phyloP scores from a whole-genome alignment of 2,113 vertebrate species.

The Oncorhynchus kisutch region DNA sequence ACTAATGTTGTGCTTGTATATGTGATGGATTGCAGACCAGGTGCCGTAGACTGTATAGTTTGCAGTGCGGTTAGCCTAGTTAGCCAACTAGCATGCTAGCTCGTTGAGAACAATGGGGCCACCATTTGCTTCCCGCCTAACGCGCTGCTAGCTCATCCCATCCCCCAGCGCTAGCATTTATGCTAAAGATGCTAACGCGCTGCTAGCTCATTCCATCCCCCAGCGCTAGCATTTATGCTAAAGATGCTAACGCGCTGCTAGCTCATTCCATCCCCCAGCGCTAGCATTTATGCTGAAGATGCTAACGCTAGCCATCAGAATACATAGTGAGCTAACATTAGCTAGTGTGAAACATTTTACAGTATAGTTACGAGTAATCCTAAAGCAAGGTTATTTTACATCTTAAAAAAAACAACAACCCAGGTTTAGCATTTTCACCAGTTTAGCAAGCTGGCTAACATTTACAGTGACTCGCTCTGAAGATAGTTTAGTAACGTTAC shows the following conservation, averaged over 20 bases:
- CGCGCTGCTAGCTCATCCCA: conserved; percentile 10
- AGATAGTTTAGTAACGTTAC: no score
- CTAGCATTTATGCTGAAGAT: conserved; percentile 5
- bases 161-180: no score
- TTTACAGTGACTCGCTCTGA: no score
- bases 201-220: no score
- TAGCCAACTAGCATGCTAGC: conserved; percentile 48
- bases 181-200: conserved; percentile 46
- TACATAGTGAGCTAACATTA: neutral
- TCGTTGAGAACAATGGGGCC: conserved; percentile 69
- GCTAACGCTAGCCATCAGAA: neutral
- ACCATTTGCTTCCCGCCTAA: conserved; percentile 78
- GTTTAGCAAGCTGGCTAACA: no score
- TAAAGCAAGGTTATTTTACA: no score
- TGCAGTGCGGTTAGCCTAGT: neutral
- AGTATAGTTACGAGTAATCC: no score
- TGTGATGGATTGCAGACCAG: neutral
- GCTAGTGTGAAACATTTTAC: neutral
- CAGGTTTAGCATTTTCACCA: no score
- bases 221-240: no score
- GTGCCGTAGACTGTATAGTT: neutral
- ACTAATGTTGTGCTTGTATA: neutral
- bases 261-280: conserved; percentile 41
- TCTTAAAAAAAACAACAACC: no score
- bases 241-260: conserved; percentile 50